phyloP scores from a whole-genome alignment of 2,797 vertebrate genomes.

The Pogoniulus pusillus region DNA sequence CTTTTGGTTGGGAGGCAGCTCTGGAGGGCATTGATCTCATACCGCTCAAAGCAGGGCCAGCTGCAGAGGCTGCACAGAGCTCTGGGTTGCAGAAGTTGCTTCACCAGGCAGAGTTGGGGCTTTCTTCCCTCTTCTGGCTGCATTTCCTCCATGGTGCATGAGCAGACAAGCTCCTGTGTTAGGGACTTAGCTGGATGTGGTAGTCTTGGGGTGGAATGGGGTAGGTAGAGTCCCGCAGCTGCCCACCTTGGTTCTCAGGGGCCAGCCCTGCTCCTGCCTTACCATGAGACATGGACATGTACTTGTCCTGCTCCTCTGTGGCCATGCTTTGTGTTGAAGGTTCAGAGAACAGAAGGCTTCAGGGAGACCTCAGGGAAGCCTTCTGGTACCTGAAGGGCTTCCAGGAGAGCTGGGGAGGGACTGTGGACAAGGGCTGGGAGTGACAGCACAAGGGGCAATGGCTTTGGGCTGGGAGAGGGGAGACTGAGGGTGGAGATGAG shows the following conservation, averaged over 20 bases:
- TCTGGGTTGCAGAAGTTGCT: neutral
- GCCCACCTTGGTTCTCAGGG: accelerated
- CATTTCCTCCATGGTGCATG: accelerated
- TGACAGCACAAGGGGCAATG: too few relatives aligned
- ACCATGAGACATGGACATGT: accelerated
- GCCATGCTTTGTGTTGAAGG: neutral
- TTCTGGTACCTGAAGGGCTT: too few relatives aligned
- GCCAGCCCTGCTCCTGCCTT: neutral
- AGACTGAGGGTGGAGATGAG: too few relatives aligned
- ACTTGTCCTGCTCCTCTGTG: neutral
- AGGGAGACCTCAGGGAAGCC: too few relatives aligned
- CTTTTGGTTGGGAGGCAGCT: neutral
- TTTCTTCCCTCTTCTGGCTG: neutral
- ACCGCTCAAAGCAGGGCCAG: neutral
- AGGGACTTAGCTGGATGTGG: neutral
- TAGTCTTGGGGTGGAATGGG: neutral
- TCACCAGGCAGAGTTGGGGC: accelerated
- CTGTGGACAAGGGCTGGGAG: too few relatives aligned
- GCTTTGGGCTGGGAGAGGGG: too few relatives aligned
- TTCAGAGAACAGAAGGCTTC: neutral
- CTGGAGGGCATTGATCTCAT: neutral
- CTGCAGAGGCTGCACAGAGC: neutral
- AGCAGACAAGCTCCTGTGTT: neutral
- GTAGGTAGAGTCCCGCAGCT: neutral
- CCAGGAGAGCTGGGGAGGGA: too few relatives aligned